phyloP scores from a whole-genome alignment of 2,888 invertebrate genomes.

The Pyrrhosoma nymphula region DNA sequence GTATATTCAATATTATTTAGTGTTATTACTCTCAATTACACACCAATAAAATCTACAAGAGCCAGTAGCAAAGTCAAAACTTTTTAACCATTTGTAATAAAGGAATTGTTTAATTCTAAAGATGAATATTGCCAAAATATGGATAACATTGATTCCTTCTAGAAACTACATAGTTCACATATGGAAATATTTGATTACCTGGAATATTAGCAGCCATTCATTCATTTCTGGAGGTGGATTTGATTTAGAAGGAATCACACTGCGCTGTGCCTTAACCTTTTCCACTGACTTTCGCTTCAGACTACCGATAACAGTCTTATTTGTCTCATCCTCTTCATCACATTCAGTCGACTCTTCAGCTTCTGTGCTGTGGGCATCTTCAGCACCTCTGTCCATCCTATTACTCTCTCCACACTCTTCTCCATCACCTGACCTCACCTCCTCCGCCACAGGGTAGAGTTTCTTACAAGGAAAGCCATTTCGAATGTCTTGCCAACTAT shows the following conservation, averaged over 20 bases:
- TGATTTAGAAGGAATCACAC: constrained; percentile 86
- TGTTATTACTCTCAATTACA: too few species aligned
- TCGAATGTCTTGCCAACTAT: constrained; percentile 75
- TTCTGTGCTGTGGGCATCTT: constrained; percentile 75
- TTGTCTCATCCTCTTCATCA: constrained; percentile 70
- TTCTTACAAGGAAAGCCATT: constrained; percentile 81
- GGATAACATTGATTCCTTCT: too few species aligned
- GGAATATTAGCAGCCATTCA: constrained; percentile 87
- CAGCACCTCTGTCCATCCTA: constrained; percentile 68
- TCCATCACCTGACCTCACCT: constrained; percentile 74
- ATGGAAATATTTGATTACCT: constrained; percentile 77
- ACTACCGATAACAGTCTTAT: constrained; percentile 67
- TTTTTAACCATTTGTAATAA: too few species aligned
- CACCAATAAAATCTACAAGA: too few species aligned
- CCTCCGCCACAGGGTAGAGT: constrained; percentile 77
- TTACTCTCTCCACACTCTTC: constrained; percentile 69
- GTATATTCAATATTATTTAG: too few species aligned
- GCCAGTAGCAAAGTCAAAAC: too few species aligned
- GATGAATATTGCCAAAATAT: too few species aligned
- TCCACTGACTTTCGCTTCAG: constrained; percentile 71
- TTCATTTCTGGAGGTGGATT: constrained; percentile 89
- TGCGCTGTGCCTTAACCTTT: constrained; percentile 73
- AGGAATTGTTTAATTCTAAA: too few species aligned
- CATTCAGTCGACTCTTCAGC: constrained; percentile 78
- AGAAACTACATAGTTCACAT: too few species aligned